Percentiles rank a stretch among this genome's conserved stretches.
These are phyloP conservation scores for Colistium nudipinnis DNA, from an alignment of 2,113 vertebrate genomes.

Conservation along the genomic window DNA sequence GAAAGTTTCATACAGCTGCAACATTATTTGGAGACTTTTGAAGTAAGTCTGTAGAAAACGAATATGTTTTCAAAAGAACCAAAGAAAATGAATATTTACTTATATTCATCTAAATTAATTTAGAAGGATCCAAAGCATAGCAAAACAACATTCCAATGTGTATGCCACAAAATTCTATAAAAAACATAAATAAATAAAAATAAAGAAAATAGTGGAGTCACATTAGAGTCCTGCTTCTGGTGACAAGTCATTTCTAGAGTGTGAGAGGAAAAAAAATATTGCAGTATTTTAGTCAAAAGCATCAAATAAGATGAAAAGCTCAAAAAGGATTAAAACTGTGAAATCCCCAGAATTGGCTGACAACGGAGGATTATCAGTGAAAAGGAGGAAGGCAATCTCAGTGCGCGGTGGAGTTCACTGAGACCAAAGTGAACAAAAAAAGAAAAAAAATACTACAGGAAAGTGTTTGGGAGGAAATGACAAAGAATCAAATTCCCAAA, in stretches of 20 bases:
- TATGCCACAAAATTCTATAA: background rate
- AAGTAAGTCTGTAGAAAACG: no score
- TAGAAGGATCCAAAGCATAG: no score
- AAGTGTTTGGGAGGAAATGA: no score
- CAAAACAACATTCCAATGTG: no score
- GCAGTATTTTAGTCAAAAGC: slow-evolving; percentile 4
- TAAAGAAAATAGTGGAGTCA: background rate
- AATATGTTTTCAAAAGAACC: no score
- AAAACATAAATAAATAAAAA: no score
- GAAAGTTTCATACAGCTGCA: no score
- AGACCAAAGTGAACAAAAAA: background rate
- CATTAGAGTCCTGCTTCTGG: background rate
- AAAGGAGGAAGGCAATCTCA: background rate
- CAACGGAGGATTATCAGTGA: slow-evolving; percentile 21
- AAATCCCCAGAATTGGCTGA: slow-evolving; percentile 7
- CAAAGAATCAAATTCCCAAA: no score
- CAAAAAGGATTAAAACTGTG: slow-evolving; percentile 25
- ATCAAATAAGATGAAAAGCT: slow-evolving; percentile 45
- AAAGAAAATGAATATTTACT: no score
- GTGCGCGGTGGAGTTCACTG: background rate
- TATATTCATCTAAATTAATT: no score
- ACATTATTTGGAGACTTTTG: no score
- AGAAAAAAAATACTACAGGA: no score
- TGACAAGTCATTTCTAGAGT: background rate
- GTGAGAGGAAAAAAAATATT: background rate